Evolutionary conservation across 2,888 invertebrate species (phyloP).

Genomic region (Synergus itoensis): DNA sequence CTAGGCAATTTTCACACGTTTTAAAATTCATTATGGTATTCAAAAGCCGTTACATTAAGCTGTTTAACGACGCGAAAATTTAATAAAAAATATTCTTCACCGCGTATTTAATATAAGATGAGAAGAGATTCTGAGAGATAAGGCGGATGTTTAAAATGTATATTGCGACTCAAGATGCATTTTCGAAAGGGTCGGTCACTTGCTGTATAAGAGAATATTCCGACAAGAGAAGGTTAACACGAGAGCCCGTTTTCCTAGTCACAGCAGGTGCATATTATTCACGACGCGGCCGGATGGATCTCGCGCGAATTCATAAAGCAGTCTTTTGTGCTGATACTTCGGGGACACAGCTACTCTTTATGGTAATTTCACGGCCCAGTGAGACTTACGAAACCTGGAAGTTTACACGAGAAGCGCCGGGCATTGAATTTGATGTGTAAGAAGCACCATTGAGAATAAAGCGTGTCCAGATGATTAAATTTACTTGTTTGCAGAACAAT

Average conservation of each 20-base stretch:
- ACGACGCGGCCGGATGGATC: conserved; percentile 72
- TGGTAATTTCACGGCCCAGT: conserved; percentile 72
- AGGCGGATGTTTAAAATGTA: conserved; percentile 31
- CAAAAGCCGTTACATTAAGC: not conserved
- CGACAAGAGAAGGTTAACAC: conserved; percentile 57
- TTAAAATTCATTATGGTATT: not conserved
- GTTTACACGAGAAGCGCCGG: conserved; percentile 55
- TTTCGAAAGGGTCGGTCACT: conserved; percentile 53
- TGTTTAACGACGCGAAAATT: not conserved
- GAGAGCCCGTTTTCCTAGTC: conserved; percentile 53
- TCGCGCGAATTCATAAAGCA: conserved; percentile 75
- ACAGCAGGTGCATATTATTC: conserved; percentile 76
- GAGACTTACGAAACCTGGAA: conserved; percentile 64
- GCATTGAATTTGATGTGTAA: conserved; percentile 49
- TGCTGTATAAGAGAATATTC: conserved; percentile 54
- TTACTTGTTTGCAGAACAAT: conserved; percentile 6
- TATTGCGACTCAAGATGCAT: conserved; percentile 53
- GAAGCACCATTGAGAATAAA: conserved; percentile 47
- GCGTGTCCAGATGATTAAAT: conserved; percentile 37
- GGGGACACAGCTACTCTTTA: conserved; percentile 69
- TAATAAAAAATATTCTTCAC: not conserved
- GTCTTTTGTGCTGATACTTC: conserved; percentile 74
- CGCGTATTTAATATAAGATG: not conserved
- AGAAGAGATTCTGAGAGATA: conserved; percentile 10
- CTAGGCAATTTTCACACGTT: not conserved